A percentile compares a stretch with the other conserved stretches of the same genome.
These are phyloP conservation scores for Phaedon cochleariae DNA, from an alignment of 2,888 invertebrate species.

Conservation along the genomic window DNA sequence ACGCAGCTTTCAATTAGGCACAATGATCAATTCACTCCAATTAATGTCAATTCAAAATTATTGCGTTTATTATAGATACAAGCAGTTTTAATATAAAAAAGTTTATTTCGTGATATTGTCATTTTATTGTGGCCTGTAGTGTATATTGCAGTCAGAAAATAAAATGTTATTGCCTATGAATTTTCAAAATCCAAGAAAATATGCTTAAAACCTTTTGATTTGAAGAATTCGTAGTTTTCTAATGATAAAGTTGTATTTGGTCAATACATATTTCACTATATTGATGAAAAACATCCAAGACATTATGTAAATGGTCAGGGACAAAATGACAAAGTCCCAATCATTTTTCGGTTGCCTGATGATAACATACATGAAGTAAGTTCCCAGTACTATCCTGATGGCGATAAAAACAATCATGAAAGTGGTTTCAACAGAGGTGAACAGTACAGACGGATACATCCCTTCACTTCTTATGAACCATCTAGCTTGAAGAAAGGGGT, in stretches of 20 bases:
- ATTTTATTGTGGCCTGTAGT: too few species aligned
- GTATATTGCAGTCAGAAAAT: too few species aligned
- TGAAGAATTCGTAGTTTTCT: neutral
- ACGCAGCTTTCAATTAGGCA: too few species aligned
- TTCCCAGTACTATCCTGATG: slow-evolving; percentile 66
- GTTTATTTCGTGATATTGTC: too few species aligned
- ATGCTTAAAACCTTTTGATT: slow-evolving; percentile 1
- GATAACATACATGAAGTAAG: slow-evolving; percentile 62
- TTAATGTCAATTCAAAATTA: too few species aligned
- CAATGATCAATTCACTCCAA: too few species aligned
- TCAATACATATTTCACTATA: slow-evolving; percentile 51
- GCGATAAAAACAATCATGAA: slow-evolving; percentile 65
- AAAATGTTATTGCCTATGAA: too few species aligned
- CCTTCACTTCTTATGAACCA: slow-evolving; percentile 70
- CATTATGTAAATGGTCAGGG: slow-evolving; percentile 53
- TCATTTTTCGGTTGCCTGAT: slow-evolving; percentile 62
- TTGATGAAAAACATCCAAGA: slow-evolving; percentile 57
- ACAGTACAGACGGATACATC: slow-evolving; percentile 62
- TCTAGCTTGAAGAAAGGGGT: slow-evolving; percentile 69
- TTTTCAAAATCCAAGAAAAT: too few species aligned
- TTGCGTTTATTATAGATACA: too few species aligned
- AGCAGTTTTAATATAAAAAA: too few species aligned
- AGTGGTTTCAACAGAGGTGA: slow-evolving; percentile 62
- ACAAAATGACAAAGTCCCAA: slow-evolving; percentile 53
- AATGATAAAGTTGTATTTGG: slow-evolving; percentile 43